phyloP scores from a whole-genome alignment of 2,113 vertebrate genomes.

The Sturnus vulgaris region DNA sequence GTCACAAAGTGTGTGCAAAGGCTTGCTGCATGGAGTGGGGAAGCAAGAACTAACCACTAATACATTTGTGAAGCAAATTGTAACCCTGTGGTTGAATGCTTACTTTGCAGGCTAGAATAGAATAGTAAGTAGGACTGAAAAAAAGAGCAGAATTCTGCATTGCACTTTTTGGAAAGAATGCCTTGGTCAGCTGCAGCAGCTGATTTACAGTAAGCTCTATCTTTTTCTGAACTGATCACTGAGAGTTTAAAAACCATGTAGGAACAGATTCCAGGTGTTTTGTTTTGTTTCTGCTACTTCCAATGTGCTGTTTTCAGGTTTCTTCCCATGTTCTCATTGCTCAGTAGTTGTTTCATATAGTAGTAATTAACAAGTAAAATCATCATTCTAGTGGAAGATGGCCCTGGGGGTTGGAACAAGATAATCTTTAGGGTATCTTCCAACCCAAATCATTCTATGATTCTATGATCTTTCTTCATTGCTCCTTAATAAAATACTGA shows the following conservation, averaged over 20 bases:
- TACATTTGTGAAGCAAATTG: not conserved
- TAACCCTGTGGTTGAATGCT: not conserved
- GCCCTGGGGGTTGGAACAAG: not conserved
- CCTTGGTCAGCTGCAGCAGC: not conserved
- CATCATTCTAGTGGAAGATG: not conserved
- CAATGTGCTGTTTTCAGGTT: not conserved
- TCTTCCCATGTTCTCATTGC: not conserved
- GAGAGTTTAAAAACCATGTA: fast-evolving
- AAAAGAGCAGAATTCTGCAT: not conserved
- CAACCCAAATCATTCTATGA: not conserved
- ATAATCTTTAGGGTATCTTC: not conserved
- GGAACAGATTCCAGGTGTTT: not conserved
- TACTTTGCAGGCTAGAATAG: not conserved
- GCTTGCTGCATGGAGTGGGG: not conserved
- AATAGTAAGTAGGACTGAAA: not conserved
- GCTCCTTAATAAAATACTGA: not conserved
- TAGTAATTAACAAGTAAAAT: not conserved
- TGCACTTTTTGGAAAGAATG: not conserved
- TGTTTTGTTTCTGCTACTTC: not conserved
- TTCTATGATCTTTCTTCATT: not conserved
- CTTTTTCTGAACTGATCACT: not conserved
- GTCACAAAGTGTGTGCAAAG: not conserved
- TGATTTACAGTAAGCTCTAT: not conserved
- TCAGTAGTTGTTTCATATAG: not conserved
- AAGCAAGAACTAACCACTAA: not conserved